These are phyloP conservation scores for Seriola quinqueradiata DNA, from an alignment of 2,113 vertebrate genomes.

Conservation along the genomic window DNA sequence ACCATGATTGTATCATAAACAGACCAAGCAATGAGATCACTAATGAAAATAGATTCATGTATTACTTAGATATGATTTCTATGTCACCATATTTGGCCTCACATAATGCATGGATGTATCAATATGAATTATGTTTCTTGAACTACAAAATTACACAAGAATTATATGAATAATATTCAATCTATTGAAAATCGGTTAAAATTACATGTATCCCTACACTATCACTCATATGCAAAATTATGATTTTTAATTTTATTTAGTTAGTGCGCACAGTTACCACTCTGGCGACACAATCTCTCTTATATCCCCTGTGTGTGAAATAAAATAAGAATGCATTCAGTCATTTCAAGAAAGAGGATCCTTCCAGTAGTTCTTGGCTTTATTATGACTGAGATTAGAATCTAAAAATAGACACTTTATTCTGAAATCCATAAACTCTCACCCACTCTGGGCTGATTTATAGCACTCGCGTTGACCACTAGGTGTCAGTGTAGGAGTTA, in stretches of 20 bases:
- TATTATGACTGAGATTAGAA: conserved; percentile 21
- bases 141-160: background rate
- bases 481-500: conserved; percentile 66
- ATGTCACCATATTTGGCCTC: background rate
- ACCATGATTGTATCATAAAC: conserved; percentile 7
- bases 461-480: conserved; percentile 34
- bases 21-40: conserved; percentile 19
- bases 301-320: background rate
- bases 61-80: background rate
- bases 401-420: conserved; percentile 28
- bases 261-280: background rate
- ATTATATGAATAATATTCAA: background rate
- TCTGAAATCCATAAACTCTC: conserved; percentile 33
- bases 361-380: background rate
- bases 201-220: background rate
- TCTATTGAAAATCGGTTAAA: background rate
- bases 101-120: background rate
- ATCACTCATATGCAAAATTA: background rate
- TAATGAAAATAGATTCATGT: conserved; percentile 5
- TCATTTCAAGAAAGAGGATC: background rate
- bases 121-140: background rate
- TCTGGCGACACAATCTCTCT: background rate
- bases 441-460: background rate
- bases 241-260: no score
- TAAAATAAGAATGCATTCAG: background rate